These are phyloP conservation scores for Noctua pronuba DNA, from an alignment of 2,888 invertebrate genomes.

Conservation along the genomic window DNA sequence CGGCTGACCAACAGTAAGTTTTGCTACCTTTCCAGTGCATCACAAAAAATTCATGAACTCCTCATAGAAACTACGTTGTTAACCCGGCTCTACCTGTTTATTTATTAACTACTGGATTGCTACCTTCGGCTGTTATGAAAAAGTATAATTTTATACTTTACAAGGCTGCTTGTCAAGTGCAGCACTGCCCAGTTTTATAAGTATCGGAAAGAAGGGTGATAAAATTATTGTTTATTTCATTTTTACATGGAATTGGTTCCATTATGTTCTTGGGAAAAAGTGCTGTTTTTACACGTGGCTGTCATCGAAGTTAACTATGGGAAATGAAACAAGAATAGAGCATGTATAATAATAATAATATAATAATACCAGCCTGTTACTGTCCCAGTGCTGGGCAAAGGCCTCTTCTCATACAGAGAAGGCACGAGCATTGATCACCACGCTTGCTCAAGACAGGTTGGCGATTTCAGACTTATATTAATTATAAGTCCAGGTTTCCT, in stretches of 20 bases:
- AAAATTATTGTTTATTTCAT: neutral
- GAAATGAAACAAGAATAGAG: neutral
- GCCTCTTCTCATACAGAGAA: no score
- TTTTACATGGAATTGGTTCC: neutral
- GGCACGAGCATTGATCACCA: no score
- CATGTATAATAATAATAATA: no score
- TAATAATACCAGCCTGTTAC: no score
- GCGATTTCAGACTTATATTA: no score
- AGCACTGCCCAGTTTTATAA: conserved; percentile 11
- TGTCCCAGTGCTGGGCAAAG: no score
- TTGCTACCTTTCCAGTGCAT: conserved; percentile 11
- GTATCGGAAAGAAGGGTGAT: neutral
- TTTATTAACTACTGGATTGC: conserved; percentile 59
- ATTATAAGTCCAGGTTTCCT: no score
- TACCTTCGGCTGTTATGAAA: conserved; percentile 18
- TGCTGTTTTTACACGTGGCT: neutral
- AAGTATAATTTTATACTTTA: neutral
- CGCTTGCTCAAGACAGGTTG: no score
- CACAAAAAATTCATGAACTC: conserved; percentile 58
- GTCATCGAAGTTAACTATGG: neutral
- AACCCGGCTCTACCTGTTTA: conserved; percentile 32
- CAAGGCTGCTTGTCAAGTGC: conserved; percentile 49
- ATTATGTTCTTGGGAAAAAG: neutral
- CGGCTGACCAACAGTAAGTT: neutral
- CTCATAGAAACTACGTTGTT: conserved; percentile 25